Base-by-base conservation (phyloP, 2,113 vertebrate species). In the Phrynosoma platyrhinos region DNA sequence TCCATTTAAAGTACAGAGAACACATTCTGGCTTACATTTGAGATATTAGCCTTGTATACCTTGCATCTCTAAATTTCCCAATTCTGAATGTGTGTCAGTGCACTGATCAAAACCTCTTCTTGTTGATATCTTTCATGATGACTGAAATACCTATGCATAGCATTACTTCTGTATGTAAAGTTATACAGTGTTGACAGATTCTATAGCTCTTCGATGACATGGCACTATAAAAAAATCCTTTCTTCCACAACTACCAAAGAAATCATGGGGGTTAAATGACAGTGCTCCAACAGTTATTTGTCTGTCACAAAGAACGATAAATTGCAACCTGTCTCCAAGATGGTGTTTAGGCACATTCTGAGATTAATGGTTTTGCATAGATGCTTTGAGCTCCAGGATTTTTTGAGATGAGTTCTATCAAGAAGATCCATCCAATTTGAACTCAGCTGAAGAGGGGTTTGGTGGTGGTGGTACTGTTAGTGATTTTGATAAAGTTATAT, bases 361-460 rank as follows among this genome's bases (percentile, higher is more conserved):
- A 97, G 96, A 97, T 97, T 96, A 97, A 96, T 97, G 95, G 95
- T 96, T 97, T 97, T 97, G 94, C 96, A 96, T 96, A 97, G 95
- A 95, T 91, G 93, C 89, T 95, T 96, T 94, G 95, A 96, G 93
- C 93, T 96, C 94, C 87, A 93, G 91, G 94, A 82, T 91, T 94
- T 95, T 96, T 94, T 92, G 82, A 95, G 94, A 95, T 93, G 93
- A 93, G 93, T 87, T 95, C 90, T 89, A 92, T 95, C 90, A 94
- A 91, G 94, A 96, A 92, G 84, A 94, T 90, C 90, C 91, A 92
- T 94, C 92, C 91, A 93, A 91, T 92, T 30, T 89, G 91, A 95
- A 88, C 83, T 92, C 89, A 93, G 87, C 69, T 84, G 76, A 90
- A 93, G 85, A 69, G 64, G 86, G 74, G 66, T 30, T 71, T 71